Evolutionary conservation across 1,140 invertebrate genomes (phyloP).

Genomic region (Drosophila ambigua): DNA sequence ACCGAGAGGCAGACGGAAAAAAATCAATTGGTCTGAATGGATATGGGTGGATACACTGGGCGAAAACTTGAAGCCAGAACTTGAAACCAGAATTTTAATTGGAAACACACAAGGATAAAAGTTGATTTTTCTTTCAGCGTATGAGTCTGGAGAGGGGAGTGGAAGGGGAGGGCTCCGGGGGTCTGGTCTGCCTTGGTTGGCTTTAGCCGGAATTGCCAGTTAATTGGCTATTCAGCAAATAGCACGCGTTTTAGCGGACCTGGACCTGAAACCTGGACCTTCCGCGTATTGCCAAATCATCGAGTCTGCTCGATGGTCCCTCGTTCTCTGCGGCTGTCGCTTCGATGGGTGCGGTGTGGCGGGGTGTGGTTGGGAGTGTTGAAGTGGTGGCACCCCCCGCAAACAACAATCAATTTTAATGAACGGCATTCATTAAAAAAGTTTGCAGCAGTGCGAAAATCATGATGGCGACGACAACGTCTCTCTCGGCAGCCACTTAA

Average conservation of each 20-base stretch:
- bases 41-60: no score
- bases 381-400: conserved; percentile 6
- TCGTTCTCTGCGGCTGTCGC: conserved; percentile 7
- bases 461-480: conserved; percentile 50
- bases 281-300: conserved; percentile 66
- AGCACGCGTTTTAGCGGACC: conserved; percentile 58
- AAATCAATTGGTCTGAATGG: conserved; percentile 52
- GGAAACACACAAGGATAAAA: no score
- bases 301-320: conserved; percentile 26
- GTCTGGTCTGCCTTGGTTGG: conserved; percentile 15
- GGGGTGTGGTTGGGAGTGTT: background rate
- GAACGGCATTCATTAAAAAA: conserved; percentile 81
- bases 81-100: no score
- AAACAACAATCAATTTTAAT: conserved; percentile 82
- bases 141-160: no score
- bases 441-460: conserved; percentile 67
- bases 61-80: no score
- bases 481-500: conserved; percentile 65
- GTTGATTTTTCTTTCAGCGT: no score
- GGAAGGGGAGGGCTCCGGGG: background rate
- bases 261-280: conserved; percentile 7
- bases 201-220: conserved; percentile 67
- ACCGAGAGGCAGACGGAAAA: conserved; percentile 10
- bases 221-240: conserved; percentile 80
- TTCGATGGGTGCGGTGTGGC: background rate